Evolutionary conservation across 1,140 invertebrate genomes (phyloP).

Genomic region (Pomacea maculata): DNA sequence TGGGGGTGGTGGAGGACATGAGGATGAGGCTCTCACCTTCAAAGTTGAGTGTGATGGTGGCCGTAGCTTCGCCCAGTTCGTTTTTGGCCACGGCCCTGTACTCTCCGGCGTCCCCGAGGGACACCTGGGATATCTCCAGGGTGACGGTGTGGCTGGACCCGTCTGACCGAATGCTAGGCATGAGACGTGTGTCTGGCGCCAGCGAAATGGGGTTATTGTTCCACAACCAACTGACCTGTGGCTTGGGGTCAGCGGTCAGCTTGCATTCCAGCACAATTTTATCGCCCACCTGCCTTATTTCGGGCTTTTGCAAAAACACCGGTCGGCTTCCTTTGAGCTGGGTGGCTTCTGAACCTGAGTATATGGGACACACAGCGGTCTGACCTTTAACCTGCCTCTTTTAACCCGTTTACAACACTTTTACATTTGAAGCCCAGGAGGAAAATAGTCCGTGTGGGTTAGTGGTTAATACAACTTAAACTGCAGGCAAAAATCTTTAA

Average conservation of each 20-base stretch:
- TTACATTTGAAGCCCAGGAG: too few species aligned
- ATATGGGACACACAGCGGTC: not conserved
- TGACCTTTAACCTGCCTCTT: too few species aligned
- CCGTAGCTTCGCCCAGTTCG: slow-evolving; percentile 94
- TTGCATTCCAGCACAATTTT: slow-evolving; percentile 95
- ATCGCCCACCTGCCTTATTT: slow-evolving; percentile 86
- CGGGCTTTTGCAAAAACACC: slow-evolving; percentile 94
- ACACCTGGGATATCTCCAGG: slow-evolving; percentile 91
- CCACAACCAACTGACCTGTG: slow-evolving; percentile 85
- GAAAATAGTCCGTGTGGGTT: too few species aligned
- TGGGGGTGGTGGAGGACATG: too few species aligned
- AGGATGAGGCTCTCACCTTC: slow-evolving; percentile 67
- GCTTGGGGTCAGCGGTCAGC: slow-evolving; percentile 93
- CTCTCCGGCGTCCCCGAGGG: slow-evolving; percentile 93
- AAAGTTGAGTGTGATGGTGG: slow-evolving; percentile 98
- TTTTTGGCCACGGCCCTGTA: slow-evolving; percentile 98
- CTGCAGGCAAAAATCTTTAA: not conserved
- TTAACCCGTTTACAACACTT: too few species aligned
- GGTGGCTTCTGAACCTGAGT: slow-evolving; percentile 24
- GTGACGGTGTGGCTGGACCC: slow-evolving; percentile 83
- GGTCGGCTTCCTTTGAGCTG: slow-evolving; percentile 79
- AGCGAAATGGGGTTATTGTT: slow-evolving; percentile 86
- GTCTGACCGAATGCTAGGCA: slow-evolving; percentile 82
- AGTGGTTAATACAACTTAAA: too few species aligned
- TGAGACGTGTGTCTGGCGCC: slow-evolving; percentile 91